These are phyloP conservation scores for Hartigia nigra DNA, from an alignment of 2,888 invertebrate species.

Conservation along the genomic window DNA sequence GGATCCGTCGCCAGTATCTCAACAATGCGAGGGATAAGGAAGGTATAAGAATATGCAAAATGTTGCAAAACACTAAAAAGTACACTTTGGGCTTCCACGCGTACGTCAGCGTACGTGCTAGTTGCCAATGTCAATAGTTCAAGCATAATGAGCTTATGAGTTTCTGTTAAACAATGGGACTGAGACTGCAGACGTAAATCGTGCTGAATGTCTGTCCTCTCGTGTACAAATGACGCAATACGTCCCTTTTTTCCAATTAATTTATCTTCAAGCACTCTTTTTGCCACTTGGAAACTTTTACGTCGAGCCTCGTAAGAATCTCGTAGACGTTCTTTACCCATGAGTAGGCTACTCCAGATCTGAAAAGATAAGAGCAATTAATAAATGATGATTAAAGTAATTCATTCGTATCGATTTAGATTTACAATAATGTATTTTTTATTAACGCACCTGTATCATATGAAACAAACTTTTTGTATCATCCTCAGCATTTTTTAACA, in stretches of 20 bases:
- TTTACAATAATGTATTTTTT: too few relatives aligned
- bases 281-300: slow-evolving; percentile 75
- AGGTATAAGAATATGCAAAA: slow-evolving; percentile 78
- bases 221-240: slow-evolving; percentile 54
- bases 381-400: too few relatives aligned
- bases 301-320: slow-evolving; percentile 74
- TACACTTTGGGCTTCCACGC: slow-evolving; percentile 75
- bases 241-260: slow-evolving; percentile 73
- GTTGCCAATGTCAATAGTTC: slow-evolving; percentile 74
- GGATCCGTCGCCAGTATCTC: slow-evolving; percentile 73
- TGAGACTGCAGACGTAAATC: slow-evolving; percentile 63
- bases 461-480: slow-evolving; percentile 78
- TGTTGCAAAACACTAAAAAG: slow-evolving; percentile 73
- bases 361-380: slow-evolving; percentile 53
- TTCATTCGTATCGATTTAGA: too few relatives aligned
- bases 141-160: slow-evolving; percentile 72
- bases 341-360: slow-evolving; percentile 76
- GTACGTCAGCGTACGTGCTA: slow-evolving; percentile 77
- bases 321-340: slow-evolving; percentile 68
- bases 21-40: slow-evolving; percentile 73
- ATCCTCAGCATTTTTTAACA: slow-evolving; percentile 78
- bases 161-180: slow-evolving; percentile 69
- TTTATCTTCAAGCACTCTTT: slow-evolving; percentile 74
- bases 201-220: slow-evolving; percentile 49
- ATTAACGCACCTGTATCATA: slow-evolving; percentile 1